Evolutionary conservation across 2,797 vertebrate genomes (phyloP), one percentile per base, ranked within the genome.

Genomic region (Trachops cirrhosus): DNA sequence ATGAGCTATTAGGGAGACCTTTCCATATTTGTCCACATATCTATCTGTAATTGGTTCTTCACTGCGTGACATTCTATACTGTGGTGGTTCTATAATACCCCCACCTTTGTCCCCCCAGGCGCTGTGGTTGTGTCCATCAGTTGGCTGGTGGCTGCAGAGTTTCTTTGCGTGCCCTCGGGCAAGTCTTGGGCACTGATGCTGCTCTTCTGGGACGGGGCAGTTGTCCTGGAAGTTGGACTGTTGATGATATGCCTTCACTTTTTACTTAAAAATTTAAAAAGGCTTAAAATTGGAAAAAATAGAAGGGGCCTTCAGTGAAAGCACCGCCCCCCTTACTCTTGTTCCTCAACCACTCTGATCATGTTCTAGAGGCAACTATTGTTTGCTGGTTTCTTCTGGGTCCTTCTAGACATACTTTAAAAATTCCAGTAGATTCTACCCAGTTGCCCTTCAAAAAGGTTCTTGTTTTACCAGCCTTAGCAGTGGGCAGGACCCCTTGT

Each of bases 221-320:
- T 44, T 44, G 2, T 71, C 57, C 67, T 86, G 22, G 46, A 62
- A 79, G 59, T 64, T 85, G 26, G 50, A 15, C 34, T 39, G 15
- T 54, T 62, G 26, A 85, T 68, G 70, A 29, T 50, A 4, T 32
- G 52, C 71, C 34, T 78, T 46, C 37, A 37, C 39, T 74, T 94
- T 93, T 64, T 64, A 70, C n/a, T 82, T 90, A 18, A 62, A 86
- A n/a, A 26, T 24, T 67, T 54, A 1, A 34, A 68, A 78, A 37
- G 62, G 10, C 74, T 90, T 85, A 79, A 59, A 50, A 73, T 83
- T 59, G 9, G 9, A 92, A 71, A 71, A 85, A 59, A 44, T 22
- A 41, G 9, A 14, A 62, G 80, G 26, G 9, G n/a, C 44, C 22
- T 39, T 29, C 22, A 32, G 41, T 74, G 74, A 71, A 94, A 57